Evolutionary conservation across 1,140 invertebrate genomes (phyloP), one percentile per base, ranked within the genome.

Genomic region (Euborellia annulipes): DNA sequence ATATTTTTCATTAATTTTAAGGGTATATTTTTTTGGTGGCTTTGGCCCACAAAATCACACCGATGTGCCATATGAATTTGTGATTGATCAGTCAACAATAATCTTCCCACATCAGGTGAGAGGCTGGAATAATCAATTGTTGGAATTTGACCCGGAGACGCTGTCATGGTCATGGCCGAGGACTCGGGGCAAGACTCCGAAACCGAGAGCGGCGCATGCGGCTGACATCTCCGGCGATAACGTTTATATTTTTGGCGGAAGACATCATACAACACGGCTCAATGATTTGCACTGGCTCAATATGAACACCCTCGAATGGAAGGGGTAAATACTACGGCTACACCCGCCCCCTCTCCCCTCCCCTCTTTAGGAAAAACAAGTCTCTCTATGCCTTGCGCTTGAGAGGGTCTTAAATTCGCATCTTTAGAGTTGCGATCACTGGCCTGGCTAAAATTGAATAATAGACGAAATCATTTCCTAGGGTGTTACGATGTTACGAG

Each of bases 221-320:
- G 57, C 56, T 38, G 58, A 58, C 9, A 53, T 55, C 32, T 42
- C 58, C 3, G 56, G 55, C 7, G 47, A 51, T 23, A 56, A 50
- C 38, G 62, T 66, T 2, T 70, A 60, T 47, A 52, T 70, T 19
- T 71, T 69, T 60, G 69, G 69, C 36, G 69, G 69, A 6, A 51
- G 69, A 9, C 55, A 64, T 46, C 46, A 48, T 11, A 30, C 45
- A 1, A 40, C 41, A 7, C 54, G 69, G 46, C 49, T 63, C 48
- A 69, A 69, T 59, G 68, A 70, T 47, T 49, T 70, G 13, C 63
- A 69, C 48, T 54, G 52, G 34, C 55, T 71, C 14, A 59, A 70
- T 51, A 50, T 70, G 48, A 43, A 56, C 1, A 58, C 56, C 3
- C 50, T 66, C 47, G 53, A 50, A 7, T 70, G 68, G 68, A 62